A percentile compares a stretch with the other conserved stretches of the same genome.
phyloP scores from a whole-genome alignment of 2,797 vertebrate species.

The Muraenolepis orangiensis region DNA sequence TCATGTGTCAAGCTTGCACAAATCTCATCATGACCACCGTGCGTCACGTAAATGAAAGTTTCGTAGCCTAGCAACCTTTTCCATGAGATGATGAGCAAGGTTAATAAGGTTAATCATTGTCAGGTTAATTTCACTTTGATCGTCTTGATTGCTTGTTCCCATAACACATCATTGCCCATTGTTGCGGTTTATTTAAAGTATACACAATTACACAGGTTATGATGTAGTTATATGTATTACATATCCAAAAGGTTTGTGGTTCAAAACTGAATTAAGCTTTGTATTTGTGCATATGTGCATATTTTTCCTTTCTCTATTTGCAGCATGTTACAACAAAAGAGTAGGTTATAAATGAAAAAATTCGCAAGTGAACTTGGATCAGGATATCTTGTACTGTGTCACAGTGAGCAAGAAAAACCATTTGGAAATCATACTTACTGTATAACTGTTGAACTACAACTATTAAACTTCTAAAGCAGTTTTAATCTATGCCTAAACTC shows the following conservation, averaged over 20 bases:
- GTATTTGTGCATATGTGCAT: not conserved
- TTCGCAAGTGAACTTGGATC: not conserved
- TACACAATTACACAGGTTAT: not conserved
- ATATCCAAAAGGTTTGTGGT: not conserved
- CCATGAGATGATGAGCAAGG: not conserved
- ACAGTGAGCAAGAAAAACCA: not conserved
- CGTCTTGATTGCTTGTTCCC: conserved; percentile 42
- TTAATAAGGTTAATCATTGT: no score
- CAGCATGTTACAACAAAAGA: not conserved
- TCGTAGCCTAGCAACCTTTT: conserved; percentile 67
- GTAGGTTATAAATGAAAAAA: not conserved
- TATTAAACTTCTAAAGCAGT: not conserved
- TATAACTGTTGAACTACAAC: not conserved
- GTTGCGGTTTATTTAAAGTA: not conserved
- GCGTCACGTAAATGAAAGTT: conserved; percentile 54
- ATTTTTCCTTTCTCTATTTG: not conserved
- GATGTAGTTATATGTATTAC: not conserved
- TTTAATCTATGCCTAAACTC: not conserved
- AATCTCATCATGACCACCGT: conserved; percentile 56
- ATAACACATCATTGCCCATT: not conserved
- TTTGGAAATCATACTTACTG: not conserved
- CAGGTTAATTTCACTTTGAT: no score
- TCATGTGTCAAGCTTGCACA: conserved; percentile 57
- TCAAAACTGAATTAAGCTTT: not conserved
- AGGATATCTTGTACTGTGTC: not conserved